Conservation (phyloP, 2,888 invertebrate genomes). For the Teleiodes luculella region DNA sequence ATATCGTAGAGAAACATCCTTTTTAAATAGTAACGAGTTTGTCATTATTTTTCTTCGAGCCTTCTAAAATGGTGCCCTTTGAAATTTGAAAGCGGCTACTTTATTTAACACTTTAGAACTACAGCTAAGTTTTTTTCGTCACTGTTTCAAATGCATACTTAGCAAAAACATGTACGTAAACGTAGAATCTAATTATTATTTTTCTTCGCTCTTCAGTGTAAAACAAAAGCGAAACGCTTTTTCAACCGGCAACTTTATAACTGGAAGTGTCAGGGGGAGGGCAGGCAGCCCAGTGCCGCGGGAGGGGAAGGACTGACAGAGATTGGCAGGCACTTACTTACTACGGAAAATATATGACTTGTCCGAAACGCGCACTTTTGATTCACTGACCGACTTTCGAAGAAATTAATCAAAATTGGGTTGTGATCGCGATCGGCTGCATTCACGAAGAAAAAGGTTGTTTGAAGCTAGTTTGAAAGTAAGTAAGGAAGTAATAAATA, state of each 20-base stretch:
- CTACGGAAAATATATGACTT: constrained; percentile 3
- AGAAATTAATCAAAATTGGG: background rate
- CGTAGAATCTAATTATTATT: too few species aligned
- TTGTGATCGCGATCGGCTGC: background rate
- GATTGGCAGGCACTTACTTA: constrained; percentile 3
- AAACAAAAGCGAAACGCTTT: background rate
- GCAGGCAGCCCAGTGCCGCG: background rate
- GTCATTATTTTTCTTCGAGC: too few species aligned
- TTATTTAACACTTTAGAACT: too few species aligned
- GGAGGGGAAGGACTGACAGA: background rate
- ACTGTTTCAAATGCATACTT: too few species aligned
- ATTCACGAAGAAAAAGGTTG: background rate
- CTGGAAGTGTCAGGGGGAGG: background rate
- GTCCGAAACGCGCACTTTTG: background rate
- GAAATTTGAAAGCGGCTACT: too few species aligned
- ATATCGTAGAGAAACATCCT: background rate
- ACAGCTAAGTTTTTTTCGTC: too few species aligned
- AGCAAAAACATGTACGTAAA: too few species aligned
- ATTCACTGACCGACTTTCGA: background rate
- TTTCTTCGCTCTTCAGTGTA: too few species aligned
- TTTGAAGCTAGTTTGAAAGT: background rate
- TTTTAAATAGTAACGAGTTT: background rate
- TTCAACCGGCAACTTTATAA: background rate
- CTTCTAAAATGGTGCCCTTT: too few species aligned
- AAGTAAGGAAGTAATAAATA: too few species aligned